Conservation (phyloP, 2,797 vertebrate species). For the Melanotaenia maccullochi region DNA sequence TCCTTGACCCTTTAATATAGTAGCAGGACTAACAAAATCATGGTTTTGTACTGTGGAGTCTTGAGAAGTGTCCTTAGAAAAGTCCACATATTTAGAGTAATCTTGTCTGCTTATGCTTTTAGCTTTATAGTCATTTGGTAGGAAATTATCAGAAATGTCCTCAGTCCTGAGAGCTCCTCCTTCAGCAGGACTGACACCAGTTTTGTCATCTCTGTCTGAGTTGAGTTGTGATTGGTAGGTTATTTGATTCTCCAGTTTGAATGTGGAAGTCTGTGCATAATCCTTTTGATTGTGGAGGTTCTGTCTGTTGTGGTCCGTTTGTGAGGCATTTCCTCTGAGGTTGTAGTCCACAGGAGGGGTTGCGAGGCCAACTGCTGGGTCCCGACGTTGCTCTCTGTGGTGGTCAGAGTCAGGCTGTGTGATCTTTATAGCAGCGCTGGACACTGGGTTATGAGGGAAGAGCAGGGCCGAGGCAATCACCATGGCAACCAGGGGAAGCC, state of each 20-base stretch:
- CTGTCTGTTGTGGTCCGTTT: conserved; percentile 47
- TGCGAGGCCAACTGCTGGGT: conserved; percentile 49
- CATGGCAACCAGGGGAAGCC: conserved; percentile 91
- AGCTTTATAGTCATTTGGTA: conserved; percentile 58
- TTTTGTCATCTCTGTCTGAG: conserved; percentile 40
- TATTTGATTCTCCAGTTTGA: conserved; percentile 46
- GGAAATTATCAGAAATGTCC: conserved; percentile 45
- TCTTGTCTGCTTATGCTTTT: conserved; percentile 37
- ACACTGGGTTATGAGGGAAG: conserved; percentile 82
- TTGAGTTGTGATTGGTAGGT: conserved; percentile 27
- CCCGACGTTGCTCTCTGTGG: conserved; percentile 55
- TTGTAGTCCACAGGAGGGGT: conserved; percentile 49
- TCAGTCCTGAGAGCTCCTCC: conserved; percentile 46
- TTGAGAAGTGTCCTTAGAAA: conserved; percentile 31
- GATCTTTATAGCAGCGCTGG: conserved; percentile 75
- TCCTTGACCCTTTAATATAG: conserved; percentile 18
- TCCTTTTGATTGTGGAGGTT: conserved; percentile 47
- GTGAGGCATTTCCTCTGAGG: conserved; percentile 55
- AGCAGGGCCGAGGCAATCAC: conserved; percentile 89
- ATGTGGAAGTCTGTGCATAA: conserved; percentile 37
- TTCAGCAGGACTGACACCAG: conserved; percentile 22
- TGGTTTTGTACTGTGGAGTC: conserved; percentile 33
- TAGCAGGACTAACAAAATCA: conserved; percentile 22
- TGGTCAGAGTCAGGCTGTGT: conserved; percentile 66
- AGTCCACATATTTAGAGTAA: conserved; percentile 27